phyloP scores from a whole-genome alignment of 2,797 vertebrate genomes.

The Allenopithecus nigroviridis region DNA sequence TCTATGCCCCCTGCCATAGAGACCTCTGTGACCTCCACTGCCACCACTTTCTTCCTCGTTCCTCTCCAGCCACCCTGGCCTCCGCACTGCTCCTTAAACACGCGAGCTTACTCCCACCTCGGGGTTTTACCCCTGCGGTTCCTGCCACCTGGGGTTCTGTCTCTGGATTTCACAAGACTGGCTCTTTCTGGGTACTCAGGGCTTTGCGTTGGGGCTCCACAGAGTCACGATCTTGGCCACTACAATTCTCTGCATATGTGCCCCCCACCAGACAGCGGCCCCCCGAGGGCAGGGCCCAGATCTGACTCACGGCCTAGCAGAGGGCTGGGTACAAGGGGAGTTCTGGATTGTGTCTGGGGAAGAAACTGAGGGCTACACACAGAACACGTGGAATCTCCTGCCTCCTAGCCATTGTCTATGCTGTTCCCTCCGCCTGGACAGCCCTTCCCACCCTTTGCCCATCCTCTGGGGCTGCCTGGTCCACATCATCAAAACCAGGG shows the following conservation, averaged over 20 bases:
- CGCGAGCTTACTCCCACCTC: neutral
- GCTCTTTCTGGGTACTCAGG: neutral
- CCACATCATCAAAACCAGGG: too few relatives aligned
- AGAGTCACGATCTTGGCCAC: neutral
- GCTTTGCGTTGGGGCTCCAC: neutral
- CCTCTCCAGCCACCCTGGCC: too few relatives aligned
- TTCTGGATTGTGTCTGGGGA: neutral
- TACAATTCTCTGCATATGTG: too few relatives aligned
- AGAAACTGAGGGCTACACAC: accelerated
- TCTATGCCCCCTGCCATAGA: accelerated
- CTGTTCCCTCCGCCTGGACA: neutral
- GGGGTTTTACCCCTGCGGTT: accelerated
- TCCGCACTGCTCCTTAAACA: neutral
- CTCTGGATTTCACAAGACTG: accelerated
- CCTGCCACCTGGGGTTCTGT: neutral
- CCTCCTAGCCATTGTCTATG: neutral
- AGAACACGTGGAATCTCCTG: accelerated
- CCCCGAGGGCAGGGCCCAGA: accelerated
- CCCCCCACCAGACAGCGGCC: neutral
- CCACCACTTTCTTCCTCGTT: neutral
- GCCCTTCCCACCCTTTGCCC: accelerated
- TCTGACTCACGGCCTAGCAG: neutral
- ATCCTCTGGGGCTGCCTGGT: neutral
- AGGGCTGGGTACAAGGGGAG: neutral
- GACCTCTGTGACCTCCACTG: accelerated